phyloP scores from a whole-genome alignment of 2,113 vertebrate species.

The Mobula hypostoma region DNA sequence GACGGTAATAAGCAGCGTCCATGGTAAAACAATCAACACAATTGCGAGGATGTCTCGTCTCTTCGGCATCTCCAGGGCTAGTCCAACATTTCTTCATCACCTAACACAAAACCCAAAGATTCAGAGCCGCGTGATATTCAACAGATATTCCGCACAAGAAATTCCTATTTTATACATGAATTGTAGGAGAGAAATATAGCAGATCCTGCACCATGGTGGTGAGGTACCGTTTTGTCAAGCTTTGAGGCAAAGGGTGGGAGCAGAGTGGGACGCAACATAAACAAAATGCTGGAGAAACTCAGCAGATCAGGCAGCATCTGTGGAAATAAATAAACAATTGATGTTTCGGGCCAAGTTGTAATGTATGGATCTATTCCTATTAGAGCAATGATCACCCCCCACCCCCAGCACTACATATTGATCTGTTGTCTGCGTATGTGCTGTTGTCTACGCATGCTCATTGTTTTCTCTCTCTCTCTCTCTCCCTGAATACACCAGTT shows the following conservation, averaged over 20 bases:
- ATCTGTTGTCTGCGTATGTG: too few relatives aligned
- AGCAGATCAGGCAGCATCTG: too few relatives aligned
- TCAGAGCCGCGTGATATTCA: background rate
- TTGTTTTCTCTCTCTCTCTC: too few relatives aligned
- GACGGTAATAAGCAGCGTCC: slow-evolving; percentile 97
- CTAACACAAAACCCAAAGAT: slow-evolving; percentile 53
- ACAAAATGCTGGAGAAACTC: too few relatives aligned
- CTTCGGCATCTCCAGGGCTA: slow-evolving; percentile 99
- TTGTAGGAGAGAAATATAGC: background rate
- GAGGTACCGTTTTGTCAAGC: background rate
- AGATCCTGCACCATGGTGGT: background rate
- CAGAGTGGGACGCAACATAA: too few relatives aligned
- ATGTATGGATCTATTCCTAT: too few relatives aligned
- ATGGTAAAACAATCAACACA: slow-evolving; percentile 96
- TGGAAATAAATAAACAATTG: too few relatives aligned
- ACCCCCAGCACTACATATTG: too few relatives aligned
- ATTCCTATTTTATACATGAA: background rate
- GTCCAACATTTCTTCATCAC: slow-evolving; percentile 92
- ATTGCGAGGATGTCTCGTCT: slow-evolving; percentile 98
- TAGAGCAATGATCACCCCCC: too few relatives aligned
- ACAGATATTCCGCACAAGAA: background rate
- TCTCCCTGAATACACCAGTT: too few relatives aligned
- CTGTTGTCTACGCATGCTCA: too few relatives aligned
- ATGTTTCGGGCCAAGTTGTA: too few relatives aligned
- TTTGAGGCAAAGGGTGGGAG: background rate